These are phyloP conservation scores for Zeus faber DNA, from an alignment of 2,113 vertebrate genomes.

Conservation along the genomic window DNA sequence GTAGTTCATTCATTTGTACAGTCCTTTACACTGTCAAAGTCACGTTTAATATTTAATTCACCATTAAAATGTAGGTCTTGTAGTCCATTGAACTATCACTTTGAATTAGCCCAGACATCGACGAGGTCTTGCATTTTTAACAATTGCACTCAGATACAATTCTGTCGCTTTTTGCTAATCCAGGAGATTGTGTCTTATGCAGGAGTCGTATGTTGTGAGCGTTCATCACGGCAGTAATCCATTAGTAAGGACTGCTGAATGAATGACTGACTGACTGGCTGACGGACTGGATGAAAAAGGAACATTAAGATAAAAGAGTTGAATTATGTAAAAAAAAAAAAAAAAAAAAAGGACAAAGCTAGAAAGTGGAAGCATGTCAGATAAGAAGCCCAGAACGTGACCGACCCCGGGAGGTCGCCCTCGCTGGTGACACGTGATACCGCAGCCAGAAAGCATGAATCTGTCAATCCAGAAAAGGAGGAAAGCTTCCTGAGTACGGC, in stretches of 20 bases:
- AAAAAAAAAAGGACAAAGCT: too few species aligned
- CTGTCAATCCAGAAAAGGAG: too few species aligned
- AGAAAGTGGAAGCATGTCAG: too few species aligned
- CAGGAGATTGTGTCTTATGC: not conserved
- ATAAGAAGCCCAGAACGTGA: too few species aligned
- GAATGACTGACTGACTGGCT: too few species aligned
- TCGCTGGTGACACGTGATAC: too few species aligned
- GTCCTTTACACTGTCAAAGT: constrained; percentile 14
- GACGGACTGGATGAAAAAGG: too few species aligned
- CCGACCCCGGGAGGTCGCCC: too few species aligned
- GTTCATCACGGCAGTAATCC: not conserved
- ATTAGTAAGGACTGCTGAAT: not conserved
- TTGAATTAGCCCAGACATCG: constrained; percentile 13
- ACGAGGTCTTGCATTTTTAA: constrained; percentile 16
- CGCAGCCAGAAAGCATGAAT: too few species aligned
- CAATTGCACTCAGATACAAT: constrained; percentile 1
- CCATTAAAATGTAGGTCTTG: constrained; percentile 19
- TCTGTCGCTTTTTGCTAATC: constrained; percentile 1
- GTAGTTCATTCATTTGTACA: constrained; percentile 10
- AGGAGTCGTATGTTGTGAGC: not conserved
- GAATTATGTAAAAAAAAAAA: too few species aligned
- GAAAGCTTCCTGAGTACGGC: too few species aligned
- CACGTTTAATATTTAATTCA: constrained; percentile 35
- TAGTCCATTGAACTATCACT: constrained; percentile 16
- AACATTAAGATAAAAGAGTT: too few species aligned